These are phyloP conservation scores for Actinostola sp. DNA, from an alignment of 92 coral and sea anemone genomes.

Conservation along the genomic window DNA sequence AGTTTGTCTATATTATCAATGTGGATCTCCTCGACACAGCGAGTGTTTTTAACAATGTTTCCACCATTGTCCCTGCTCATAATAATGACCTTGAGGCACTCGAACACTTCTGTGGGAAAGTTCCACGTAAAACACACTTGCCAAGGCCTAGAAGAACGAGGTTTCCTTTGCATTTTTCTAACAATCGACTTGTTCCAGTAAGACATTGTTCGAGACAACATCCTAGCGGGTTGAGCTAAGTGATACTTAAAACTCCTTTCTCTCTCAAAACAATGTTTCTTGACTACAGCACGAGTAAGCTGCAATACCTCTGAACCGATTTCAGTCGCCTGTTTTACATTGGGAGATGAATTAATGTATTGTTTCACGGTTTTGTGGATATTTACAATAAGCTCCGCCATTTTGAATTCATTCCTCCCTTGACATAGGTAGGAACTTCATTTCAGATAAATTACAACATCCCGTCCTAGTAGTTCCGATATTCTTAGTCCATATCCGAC, in stretches of 20 bases:
- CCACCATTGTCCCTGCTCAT: constrained; percentile 19
- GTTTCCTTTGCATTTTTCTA: constrained; percentile 48
- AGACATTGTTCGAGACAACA: constrained; percentile 43
- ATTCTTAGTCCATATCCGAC: too few species aligned
- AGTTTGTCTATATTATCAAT: constrained; percentile 23
- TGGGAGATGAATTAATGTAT: constrained; percentile 16
- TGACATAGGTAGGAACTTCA: background rate
- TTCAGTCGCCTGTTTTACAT: constrained; percentile 20
- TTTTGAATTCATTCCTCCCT: constrained; percentile 6
- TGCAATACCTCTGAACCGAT: constrained; percentile 38
- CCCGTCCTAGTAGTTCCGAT: too few species aligned
- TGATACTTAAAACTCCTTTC: constrained; percentile 54
- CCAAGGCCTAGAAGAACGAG: constrained; percentile 49
- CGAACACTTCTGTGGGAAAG: constrained; percentile 45
- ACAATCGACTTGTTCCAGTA: constrained; percentile 53
- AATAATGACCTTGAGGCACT: constrained; percentile 18
- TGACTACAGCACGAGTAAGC: constrained; percentile 41
- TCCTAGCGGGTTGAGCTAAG: constrained; percentile 55
- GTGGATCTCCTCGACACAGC: constrained; percentile 11
- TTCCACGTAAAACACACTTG: constrained; percentile 36
- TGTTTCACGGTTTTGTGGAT: constrained; percentile 8
- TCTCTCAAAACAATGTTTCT: constrained; percentile 46
- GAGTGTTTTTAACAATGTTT: constrained; percentile 25
- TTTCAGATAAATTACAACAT: too few species aligned
- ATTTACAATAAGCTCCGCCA: constrained; percentile 30